Evolutionary conservation across 2,888 invertebrate genomes (phyloP), one percentile per base, ranked within the genome.

Genomic region (Agrochola lota): DNA sequence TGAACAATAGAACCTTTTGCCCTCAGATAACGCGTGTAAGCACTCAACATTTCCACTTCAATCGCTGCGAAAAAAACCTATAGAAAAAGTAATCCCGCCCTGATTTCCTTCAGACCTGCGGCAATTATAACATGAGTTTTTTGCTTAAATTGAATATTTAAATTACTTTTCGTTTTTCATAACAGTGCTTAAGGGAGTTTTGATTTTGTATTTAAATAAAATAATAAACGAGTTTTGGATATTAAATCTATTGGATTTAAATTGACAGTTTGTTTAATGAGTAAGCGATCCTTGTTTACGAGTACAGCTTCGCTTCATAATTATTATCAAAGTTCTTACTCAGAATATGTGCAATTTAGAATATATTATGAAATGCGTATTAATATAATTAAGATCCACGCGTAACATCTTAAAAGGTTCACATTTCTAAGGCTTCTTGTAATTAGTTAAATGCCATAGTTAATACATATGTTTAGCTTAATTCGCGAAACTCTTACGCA

Each of bases 101-200:
- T 81, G 84, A 90, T 90, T 90, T 89, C 84, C 89, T 86, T 78
- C 77, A 74, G 86, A 81, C 86, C 78, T 71, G 81, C 67, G 80
- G 80, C 81, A 85, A 85, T 84, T 84, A 80, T 71, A 84, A 81
- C 84, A 85, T 77, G 85, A 85, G 81, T 86, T 87, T 88, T 89
- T 86, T 84, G 80, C 77, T 87, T 85, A 89, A 85, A 81, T 84
- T 88, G 83, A 89, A 90, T 88, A 89, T 91, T 91, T 88, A 89
- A 89, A 91, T 90, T 85, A 81, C 88, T 88, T 79, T 74, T 67
- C 75, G 71, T 71, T 80, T 70, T 40, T 71, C 71, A 69, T 81
- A 67, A 70, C 71, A 35, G 17, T 52, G 46, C 23, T 40, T 60
- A 40, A 46, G n/a, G n/a, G 12, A 23, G 52, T 30, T 69, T 64